A percentile compares a stretch with the other conserved stretches of the same genome.
phyloP scores from a whole-genome alignment of 1,140 invertebrate species.

The Sycobia sp. region DNA sequence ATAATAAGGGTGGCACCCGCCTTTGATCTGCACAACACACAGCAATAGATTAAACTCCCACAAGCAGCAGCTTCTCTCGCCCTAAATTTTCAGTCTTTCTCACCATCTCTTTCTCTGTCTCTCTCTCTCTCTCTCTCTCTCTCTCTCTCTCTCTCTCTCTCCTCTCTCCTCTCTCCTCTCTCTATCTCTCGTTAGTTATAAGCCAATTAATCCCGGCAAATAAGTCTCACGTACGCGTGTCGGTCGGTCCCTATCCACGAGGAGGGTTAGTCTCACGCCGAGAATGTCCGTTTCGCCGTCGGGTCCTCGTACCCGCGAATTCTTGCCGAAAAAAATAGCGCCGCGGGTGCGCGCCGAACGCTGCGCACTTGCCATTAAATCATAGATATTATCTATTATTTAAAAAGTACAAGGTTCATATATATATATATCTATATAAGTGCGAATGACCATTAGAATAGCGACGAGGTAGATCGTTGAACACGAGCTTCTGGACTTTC shows the following conservation, averaged over 20 bases:
- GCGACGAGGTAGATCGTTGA: no score
- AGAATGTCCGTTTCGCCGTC: no score
- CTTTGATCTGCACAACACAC: slow-evolving; percentile 10
- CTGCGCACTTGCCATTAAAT: no score
- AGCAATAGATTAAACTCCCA: slow-evolving; percentile 43
- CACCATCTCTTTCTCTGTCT: neutral
- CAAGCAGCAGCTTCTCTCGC: neutral
- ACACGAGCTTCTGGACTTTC: no score
- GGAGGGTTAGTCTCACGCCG: no score
- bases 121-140: no score
- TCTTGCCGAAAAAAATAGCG: no score
- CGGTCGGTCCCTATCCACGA: neutral
- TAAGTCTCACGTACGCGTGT: slow-evolving; percentile 39
- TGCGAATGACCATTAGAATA: no score
- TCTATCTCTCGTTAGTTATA: slow-evolving; percentile 24
- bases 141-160: neutral
- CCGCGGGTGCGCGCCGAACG: neutral
- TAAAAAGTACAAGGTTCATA: no score
- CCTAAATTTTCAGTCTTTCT: neutral
- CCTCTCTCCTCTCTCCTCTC: neutral
- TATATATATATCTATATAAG: no score
- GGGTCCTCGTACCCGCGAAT: no score
- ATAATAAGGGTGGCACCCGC: slow-evolving; percentile 12
- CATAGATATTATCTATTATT: no score
- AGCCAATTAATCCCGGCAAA: slow-evolving; percentile 58